These are phyloP conservation scores for Anastatus disparis DNA, from an alignment of 1,140 invertebrate species.

Conservation along the genomic window DNA sequence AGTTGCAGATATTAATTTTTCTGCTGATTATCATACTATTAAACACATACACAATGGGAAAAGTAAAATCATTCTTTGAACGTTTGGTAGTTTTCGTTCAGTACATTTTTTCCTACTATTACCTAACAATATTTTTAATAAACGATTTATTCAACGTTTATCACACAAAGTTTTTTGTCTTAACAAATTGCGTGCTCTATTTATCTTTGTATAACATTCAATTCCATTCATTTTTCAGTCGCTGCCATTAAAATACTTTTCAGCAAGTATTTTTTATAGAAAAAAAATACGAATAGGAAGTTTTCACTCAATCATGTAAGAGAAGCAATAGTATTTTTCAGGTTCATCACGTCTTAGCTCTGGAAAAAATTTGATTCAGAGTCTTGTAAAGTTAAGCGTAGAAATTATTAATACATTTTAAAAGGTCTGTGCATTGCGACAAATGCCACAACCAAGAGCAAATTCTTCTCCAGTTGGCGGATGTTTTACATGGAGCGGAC, in stretches of 20 bases:
- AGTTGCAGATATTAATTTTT: constrained; percentile 1
- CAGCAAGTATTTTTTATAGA: constrained; percentile 14
- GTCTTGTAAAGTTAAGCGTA: background rate
- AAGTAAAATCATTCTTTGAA: background rate
- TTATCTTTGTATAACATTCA: constrained; percentile 6
- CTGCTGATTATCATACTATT: background rate
- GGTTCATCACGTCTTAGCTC: constrained; percentile 18
- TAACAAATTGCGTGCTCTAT: constrained; percentile 11
- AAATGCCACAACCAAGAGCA: constrained; percentile 97
- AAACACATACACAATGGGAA: constrained; percentile 9
- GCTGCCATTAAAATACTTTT: background rate
- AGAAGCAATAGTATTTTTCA: constrained; percentile 18
- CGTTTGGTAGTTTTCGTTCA: background rate
- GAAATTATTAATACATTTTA: constrained; percentile 62
- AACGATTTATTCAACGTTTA: constrained; percentile 28
- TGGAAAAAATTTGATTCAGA: constrained; percentile 16
- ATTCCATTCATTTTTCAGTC: constrained; percentile 32
- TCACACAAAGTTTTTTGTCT: constrained; percentile 17
- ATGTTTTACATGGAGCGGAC: constrained; percentile 95
- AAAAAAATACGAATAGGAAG: constrained; percentile 33
- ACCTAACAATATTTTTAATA: constrained; percentile 25
- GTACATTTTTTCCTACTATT: constrained; percentile 16
- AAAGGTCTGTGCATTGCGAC: constrained; percentile 96
- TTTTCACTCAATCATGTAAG: constrained; percentile 26
- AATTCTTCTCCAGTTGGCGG: constrained; percentile 98